Base-by-base conservation (phyloP, 2,113 vertebrate species). In the Oncorhynchus tshawytscha region DNA sequence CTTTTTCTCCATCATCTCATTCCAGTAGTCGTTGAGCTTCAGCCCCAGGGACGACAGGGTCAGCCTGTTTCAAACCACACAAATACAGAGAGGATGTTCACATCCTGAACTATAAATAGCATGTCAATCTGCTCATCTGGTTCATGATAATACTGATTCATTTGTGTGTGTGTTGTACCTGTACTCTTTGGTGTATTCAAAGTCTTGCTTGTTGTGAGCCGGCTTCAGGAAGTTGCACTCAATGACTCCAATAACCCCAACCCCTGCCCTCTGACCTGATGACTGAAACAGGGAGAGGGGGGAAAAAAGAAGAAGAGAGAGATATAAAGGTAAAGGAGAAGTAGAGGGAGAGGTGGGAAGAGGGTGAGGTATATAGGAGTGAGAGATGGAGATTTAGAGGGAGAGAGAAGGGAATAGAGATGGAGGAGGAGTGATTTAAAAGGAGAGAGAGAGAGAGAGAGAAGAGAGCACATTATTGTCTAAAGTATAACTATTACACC, bases 121-220 rank as follows among this genome's bases (percentile, higher is more conserved):
- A 11, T 11, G 39, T 45, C 8, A 54, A 54, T 54, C 51, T 16
- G 51, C 51, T 54, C 39, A 45, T 12, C 39, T 12, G 39, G 9
- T 45, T 45, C 39, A 11, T 11, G 39, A 45, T 45, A 45, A 45
- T 11, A 45, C 39, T 45, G 39, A 45, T 45, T 45, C 9, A 45
- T 25, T 34, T 64, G 3, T 45, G 9, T 4, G 15, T 72, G 15
- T 72, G 51, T 39, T 31, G 64, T 87, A 95, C 93, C 91, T 87
- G 89, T 95, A 96, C 62, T 95, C 94, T 82, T 94, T 94, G 65
- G 92, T 94, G 79, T 95, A 95, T 70, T 95, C 94, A 89, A 96
- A 96, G 82, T 95, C 93, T 88, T 96, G 94, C 84, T 95, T 95
- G 89, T 95, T 94, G 79, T 94, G 94, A 68, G 94, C 92, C 68